Percentiles rank a stretch among this genome's conserved stretches.
These are phyloP conservation scores for Oreotrochilus melanogaster DNA, from an alignment of 2,113 vertebrate species.

Conservation along the genomic window DNA sequence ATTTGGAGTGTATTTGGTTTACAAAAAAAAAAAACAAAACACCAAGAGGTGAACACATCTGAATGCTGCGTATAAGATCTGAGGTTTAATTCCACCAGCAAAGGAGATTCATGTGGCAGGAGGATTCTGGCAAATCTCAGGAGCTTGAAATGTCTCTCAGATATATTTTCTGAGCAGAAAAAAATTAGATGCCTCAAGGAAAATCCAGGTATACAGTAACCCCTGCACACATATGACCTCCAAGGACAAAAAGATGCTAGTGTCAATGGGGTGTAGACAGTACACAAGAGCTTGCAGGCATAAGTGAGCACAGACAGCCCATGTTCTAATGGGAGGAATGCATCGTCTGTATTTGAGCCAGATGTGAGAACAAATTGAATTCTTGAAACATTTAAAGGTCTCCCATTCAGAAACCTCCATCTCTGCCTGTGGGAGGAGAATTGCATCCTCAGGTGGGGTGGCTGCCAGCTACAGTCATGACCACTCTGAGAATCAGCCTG, in stretches of 20 bases:
- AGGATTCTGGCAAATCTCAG: background rate
- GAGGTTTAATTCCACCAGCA: background rate
- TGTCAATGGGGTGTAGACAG: accelerated
- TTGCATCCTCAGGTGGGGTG: background rate
- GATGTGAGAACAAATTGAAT: background rate
- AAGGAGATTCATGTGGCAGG: background rate
- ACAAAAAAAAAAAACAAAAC: background rate
- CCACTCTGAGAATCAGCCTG: background rate
- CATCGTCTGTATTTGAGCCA: background rate
- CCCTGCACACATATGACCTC: background rate
- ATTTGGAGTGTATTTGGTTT: background rate
- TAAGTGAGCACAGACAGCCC: background rate
- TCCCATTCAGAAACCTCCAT: background rate
- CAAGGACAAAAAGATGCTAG: background rate
- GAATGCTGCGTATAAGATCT: background rate
- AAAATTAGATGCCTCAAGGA: background rate
- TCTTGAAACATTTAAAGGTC: background rate
- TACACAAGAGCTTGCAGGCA: background rate
- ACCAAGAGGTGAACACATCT: background rate
- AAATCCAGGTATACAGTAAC: background rate
- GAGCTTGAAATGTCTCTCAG: background rate
- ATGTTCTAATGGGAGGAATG: background rate
- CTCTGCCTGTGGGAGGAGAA: background rate
- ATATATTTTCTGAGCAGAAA: background rate
- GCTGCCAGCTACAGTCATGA: background rate